Conservation (phyloP, 2,797 vertebrate species). For the Aratinga solstitialis region DNA sequence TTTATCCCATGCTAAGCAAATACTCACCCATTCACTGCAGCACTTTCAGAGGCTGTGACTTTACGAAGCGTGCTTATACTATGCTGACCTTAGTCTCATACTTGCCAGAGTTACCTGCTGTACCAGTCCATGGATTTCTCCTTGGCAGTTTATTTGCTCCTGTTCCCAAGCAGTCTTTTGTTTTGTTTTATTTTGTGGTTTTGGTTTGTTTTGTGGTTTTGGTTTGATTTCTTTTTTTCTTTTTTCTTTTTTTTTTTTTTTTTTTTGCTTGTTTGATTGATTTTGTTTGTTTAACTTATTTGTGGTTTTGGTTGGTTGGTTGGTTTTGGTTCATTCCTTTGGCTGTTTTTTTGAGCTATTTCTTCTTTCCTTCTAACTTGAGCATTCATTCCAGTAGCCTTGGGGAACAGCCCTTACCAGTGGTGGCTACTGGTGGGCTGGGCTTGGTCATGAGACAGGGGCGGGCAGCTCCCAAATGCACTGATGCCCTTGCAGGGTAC, state of each 20-base stretch:
- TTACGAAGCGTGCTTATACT: background rate
- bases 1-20: background rate
- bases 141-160: background rate
- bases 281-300: background rate
- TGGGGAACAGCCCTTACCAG: background rate
- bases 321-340: background rate
- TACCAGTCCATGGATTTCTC: background rate
- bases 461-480: background rate
- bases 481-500: background rate
- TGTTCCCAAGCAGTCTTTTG: background rate
- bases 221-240: no score
- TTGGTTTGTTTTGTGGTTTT: background rate
- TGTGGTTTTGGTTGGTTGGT: background rate
- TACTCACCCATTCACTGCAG: background rate
- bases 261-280: background rate
- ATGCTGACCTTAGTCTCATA: background rate
- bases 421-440: background rate
- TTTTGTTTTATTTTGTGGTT: background rate
- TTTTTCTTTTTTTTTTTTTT: background rate
- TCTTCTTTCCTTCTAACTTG: background rate
- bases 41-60: background rate
- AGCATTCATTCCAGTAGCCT: background rate
- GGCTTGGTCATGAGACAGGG: background rate
- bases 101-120: background rate
- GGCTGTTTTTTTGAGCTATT: background rate